Base-by-base conservation (phyloP, 2,797 vertebrate species). In the Taeniopygia guttata region DNA sequence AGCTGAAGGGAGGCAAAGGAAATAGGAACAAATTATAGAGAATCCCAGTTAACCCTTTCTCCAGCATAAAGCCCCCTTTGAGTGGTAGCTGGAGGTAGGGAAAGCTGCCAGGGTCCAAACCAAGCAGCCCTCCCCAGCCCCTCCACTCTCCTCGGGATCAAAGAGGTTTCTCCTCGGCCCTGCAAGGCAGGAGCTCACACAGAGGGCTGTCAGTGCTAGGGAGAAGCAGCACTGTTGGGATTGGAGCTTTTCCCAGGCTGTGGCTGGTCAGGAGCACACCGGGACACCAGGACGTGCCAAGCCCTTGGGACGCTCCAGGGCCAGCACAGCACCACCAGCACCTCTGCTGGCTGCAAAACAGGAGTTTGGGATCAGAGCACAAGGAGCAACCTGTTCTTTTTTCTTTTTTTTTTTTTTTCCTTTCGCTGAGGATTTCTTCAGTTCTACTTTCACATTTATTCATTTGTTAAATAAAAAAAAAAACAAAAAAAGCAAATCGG, bases 1-100 rank as follows among this genome's bases (percentile, higher is more conserved):
- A 98, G 97, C 97, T 97, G 97, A 98, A 98, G 97, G 96, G 88
- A 98, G 96, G 97, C 96, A 98, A 98, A 98, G 93, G 96, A 98
- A 98, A 98, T 96, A 96, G 97, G 97, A 97, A 97, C 97, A 96
- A 96, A 98, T 98, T 98, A 97, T 92, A 96, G 96, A 97, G 96
- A 97, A 98, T 97, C 95, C 95, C 86, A 87, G 96, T 98, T 98
- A 98, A 98, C 98, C 96, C 98, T 97, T 98, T 97, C 95, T 63
- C 59, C 78, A 82, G 38, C 89, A 76, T 15, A 23, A 93, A 67
- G 60, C 60, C 87, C 83, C 80, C 64, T 93, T 52, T 63, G 74
- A 42, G 74, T 51, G 51, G 43, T 69, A 96, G 89, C 88, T 77
- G 54, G 87, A 96, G 93, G 88, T 84, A 91, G 94, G 83, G 95